Base-by-base conservation (phyloP, 2,113 vertebrate species). In the Scytalopus superciliaris region DNA sequence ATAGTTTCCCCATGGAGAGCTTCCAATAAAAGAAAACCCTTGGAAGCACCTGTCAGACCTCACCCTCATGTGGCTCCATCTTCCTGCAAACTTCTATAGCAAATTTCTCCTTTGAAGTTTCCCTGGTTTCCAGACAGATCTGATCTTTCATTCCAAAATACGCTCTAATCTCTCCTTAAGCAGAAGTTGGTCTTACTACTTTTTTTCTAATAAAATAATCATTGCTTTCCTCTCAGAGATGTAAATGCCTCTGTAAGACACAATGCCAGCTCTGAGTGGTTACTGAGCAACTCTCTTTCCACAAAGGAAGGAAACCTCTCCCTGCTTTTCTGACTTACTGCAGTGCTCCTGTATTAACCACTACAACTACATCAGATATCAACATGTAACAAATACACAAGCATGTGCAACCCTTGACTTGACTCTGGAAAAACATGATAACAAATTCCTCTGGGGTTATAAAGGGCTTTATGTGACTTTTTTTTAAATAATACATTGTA, bases 71-170 rank as follows among this genome's bases (percentile, higher is more conserved):
- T 8, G 47, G 50, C 47, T 84, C 87, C 73, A 55, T 31, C 77
- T 50, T 78, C 66, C 44, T 31, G 50, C 30, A 74, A 89, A 84
- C 60, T 73, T 75, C 63, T 52, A 75, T 3, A 82, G 74, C 52
- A 93, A 85, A 90, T 92, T 63, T 74, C 67, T 73, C 63, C 84
- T 92, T 88, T 90, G 68, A 92, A 83, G 83, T 31, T 57, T 77
- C 63, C 85, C 94, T 86, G 63, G 67, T 70, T 68, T 86, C 42
- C 72, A 94, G 63, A 42, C 37, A 86, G 45, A 84, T 63, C 62
- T 77, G 37, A 77, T 88, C 88, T 77, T 93, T 77, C 55, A 69
- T 84, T 92, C 79, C 85, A 80, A 93, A 93, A 77, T 1, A 23
- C 50, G 53, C 31, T 90, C 67, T 74, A 45, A 90, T 92, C 70